Percentiles rank a stretch among this genome's conserved stretches.
Conservation (phyloP, 2,797 vertebrate genomes). For the Myotis vivesi region DNA sequence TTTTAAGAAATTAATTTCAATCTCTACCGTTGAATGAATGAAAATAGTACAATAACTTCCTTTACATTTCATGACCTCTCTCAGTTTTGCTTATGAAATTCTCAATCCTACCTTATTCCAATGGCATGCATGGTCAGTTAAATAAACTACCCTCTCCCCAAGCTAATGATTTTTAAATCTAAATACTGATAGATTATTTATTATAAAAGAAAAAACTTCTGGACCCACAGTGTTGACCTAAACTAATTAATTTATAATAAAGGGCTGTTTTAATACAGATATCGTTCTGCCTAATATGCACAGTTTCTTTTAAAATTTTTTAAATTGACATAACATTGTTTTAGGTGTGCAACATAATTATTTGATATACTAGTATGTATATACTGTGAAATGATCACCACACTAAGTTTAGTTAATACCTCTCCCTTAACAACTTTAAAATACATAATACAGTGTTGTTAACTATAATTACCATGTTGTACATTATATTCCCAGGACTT, state of each 20-base stretch:
- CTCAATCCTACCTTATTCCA: not conserved
- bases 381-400: not conserved
- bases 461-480: not conserved
- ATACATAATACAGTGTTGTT: not conserved
- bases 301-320: not conserved
- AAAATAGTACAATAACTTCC: not conserved
- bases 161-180: not conserved
- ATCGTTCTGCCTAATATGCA: not conserved
- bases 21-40: not conserved
- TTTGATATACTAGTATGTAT: not conserved
- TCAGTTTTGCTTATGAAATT: not conserved
- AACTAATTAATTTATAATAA: conserved; percentile 17
- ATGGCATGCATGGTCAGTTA: not conserved
- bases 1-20: conserved; percentile 53
- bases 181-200: not conserved
- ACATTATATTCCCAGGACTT: not conserved
- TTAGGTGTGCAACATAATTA: not conserved
- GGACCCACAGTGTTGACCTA: not conserved
- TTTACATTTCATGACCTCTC: not conserved
- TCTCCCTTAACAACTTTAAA: not conserved
- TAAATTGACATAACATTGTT: not conserved
- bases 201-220: not conserved
- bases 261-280: not conserved
- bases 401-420: not conserved
- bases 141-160: not conserved